Base-by-base conservation (phyloP, 1,140 invertebrate species). In the Carposina sasakii region DNA sequence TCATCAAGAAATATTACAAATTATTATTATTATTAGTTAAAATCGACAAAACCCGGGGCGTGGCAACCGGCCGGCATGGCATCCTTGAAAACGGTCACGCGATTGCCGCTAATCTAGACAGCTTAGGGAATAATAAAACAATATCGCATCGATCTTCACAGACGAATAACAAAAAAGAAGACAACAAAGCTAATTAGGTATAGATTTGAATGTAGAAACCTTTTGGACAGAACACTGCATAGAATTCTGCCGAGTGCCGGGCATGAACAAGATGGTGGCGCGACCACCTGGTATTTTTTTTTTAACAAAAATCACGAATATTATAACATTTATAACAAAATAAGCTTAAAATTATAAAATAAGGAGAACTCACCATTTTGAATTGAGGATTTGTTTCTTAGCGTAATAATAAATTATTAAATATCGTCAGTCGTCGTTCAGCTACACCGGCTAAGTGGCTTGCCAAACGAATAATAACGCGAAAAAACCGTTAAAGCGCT, bases 401-500 rank as follows among this genome's bases (percentile, higher is more conserved):
- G 61, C 52, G 68, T 75, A 74, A 58, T 71, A 77, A 77, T 76
- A 76, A 73, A 52, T 83, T 78, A 81, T 62, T 81, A 75, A 83
- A 71, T 73, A 63, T 62, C 67, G 55, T 71, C 79, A 81, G 79
- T 81, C 76, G 71, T 70, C 72, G 77, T 83, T 81, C 76, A 75
- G 74, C 77, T 67, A 57, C 59, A 81, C 79, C 79, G 76, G 77
- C 75, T 70, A 83, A 75, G 79, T 72, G 79, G 79, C 57, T 81
- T 81, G 79, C 79, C 75, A 63, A 83, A 81, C 76, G 72, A 64
- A 69, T 73, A 72, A 62, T 78, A 71, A 46, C 56, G 6, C 31
- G 51, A 66, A 76, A 72, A 63, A 45, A 65, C 76, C 76, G 76
- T 81, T 79, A 69, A 33, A 44, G 33, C 46, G 23, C 48, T 60